A percentile compares a stretch with the other conserved stretches of the same genome.
Conservation (phyloP, 2,797 vertebrate genomes). For the Scomberomorus guttatus region DNA sequence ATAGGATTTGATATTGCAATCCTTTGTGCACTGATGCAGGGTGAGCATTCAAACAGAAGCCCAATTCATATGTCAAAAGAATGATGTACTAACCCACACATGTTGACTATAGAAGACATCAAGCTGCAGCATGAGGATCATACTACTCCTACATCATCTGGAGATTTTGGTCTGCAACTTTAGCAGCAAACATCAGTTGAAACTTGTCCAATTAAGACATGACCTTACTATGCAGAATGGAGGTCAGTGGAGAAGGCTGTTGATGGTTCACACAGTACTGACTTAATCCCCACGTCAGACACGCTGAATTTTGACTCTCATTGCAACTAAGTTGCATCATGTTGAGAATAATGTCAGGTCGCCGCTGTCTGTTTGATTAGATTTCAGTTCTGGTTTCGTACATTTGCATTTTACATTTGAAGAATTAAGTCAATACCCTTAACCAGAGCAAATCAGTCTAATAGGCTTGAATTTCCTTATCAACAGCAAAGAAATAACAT, state of each 20-base stretch:
- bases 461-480: constrained; percentile 19
- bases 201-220: constrained; percentile 33
- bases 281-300: constrained; percentile 59
- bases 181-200: background rate
- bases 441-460: background rate
- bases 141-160: background rate
- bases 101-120: background rate
- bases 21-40: constrained; percentile 26
- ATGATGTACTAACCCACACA: constrained; percentile 1
- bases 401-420: constrained; percentile 47
- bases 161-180: constrained; percentile 3
- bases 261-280: constrained; percentile 45
- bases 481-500: background rate
- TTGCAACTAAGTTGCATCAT: constrained; percentile 82
- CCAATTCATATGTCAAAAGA: constrained; percentile 24
- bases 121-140: background rate
- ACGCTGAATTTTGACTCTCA: constrained; percentile 54
- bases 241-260: constrained; percentile 45
- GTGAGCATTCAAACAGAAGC: constrained; percentile 11
- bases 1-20: constrained; percentile 38
- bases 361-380: constrained; percentile 46
- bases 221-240: constrained; percentile 6
- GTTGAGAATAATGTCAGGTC: constrained; percentile 58
- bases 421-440: constrained; percentile 9
- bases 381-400: constrained; percentile 33